Evolutionary conservation across 2,888 invertebrate species (phyloP), one percentile per base, ranked within the genome.

Genomic region (Iselma pallidipennis): DNA sequence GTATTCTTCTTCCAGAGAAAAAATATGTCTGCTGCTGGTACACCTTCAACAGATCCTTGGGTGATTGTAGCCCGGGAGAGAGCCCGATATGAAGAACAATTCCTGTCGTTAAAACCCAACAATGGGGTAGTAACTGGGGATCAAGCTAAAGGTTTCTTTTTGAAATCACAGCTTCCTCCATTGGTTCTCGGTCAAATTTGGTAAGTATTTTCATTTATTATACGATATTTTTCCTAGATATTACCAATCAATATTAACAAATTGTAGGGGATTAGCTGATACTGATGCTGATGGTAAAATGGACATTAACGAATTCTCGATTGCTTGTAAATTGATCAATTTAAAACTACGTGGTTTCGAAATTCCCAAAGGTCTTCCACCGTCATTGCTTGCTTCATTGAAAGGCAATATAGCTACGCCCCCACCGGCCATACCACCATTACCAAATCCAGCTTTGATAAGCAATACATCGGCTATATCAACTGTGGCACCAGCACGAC

Each of bases 261-360:
- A 60, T 73, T 80, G 75, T 81, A 87, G 95, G 95, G 87, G 86
- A 10, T 82, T 99, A 50, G 95, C 98, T 0, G 99, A 99, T 81
- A 92, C 96, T 49, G 95, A 98, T 81, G 90, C 94, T 14, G 99
- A 99, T 85, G 99, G 99, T 0, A 95, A 95, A 83, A 89, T 99
- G 87, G 94, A 98, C 76, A 88, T 96, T 56, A 91, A 92, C 75
- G 99, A 99, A 83, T 99, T 98, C 82, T 96, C 96, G 69, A 95
- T 99, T 73, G 98, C 99, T 52, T 98, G 98, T 86, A 97, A 97
- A 85, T 84, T 87, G 67, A 96, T 97, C 59, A 95, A 94, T 77
- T 85, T 97, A 66, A 97, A 96, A 82, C 84, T 99, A 12, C 90
- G 95, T 57, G 96, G 96, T 3, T 89, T 92, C 74, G 96, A 97